Conservation (phyloP, 2,113 vertebrate species). For the Nerophis ophidion region DNA sequence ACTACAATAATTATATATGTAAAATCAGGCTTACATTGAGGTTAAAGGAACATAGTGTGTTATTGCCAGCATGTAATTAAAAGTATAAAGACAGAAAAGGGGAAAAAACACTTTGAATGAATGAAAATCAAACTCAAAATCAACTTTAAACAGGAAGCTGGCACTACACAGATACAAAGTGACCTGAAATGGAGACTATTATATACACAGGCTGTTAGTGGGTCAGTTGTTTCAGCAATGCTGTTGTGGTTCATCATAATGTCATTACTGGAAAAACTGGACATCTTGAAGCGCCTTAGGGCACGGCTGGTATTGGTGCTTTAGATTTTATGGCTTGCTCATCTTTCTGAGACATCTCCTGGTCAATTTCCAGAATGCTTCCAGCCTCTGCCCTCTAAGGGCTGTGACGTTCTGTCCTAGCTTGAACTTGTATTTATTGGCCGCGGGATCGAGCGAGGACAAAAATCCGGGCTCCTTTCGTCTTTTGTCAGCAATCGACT, state of each 20-base stretch:
- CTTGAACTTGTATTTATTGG: slow-evolving; percentile 7
- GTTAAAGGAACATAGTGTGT: too few species aligned
- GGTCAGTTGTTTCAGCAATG: not conserved
- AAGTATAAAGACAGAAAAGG: not conserved
- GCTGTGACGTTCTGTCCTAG: too few species aligned
- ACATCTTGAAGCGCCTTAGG: not conserved
- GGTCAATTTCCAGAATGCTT: not conserved
- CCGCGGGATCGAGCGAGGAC: not conserved
- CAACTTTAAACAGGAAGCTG: not conserved
- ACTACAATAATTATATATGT: too few species aligned
- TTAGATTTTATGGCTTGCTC: not conserved
- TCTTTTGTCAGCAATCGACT: not conserved
- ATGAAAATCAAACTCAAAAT: not conserved
- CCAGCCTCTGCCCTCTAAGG: too few species aligned
- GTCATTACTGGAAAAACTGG: slow-evolving; percentile 10
- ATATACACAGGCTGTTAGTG: not conserved
- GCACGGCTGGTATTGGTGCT: not conserved
- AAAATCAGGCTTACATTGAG: too few species aligned
- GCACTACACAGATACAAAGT: not conserved
- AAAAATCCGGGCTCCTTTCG: not conserved
- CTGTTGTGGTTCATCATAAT: not conserved
- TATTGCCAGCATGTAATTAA: not conserved
- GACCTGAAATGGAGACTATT: not conserved
- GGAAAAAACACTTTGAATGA: not conserved
- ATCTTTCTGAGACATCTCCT: not conserved